phyloP scores from a whole-genome alignment of 2,888 invertebrate genomes.

The Volucella zonaria region DNA sequence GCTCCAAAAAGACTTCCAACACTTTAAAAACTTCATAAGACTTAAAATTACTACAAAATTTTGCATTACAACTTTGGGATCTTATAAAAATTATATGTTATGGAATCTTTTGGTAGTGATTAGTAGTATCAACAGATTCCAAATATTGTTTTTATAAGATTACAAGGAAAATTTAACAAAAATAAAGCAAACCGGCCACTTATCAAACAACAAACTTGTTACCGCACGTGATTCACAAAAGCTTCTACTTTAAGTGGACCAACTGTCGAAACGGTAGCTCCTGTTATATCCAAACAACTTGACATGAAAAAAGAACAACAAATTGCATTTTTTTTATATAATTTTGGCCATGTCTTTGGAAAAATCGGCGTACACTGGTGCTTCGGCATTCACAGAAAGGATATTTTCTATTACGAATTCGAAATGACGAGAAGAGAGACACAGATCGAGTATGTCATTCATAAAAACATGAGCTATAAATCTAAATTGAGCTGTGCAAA shows the following conservation, averaged over 20 bases:
- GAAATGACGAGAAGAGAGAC: constrained; percentile 19
- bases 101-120: too few species aligned
- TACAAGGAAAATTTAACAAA: not conserved
- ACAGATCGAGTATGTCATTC: not conserved
- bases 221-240: not conserved
- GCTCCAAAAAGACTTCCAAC: too few species aligned
- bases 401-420: constrained; percentile 27
- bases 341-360: too few species aligned
- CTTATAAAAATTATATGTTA: too few species aligned
- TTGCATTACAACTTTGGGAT: not conserved
- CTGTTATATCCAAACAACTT: too few species aligned
- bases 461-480: constrained; percentile 1
- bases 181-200: not conserved
- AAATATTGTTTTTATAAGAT: constrained; percentile 2
- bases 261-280: not conserved
- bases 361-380: too few species aligned
- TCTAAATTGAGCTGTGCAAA: constrained; percentile 5
- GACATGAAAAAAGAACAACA: too few species aligned
- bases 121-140: too few species aligned
- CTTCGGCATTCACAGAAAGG: constrained; percentile 25
- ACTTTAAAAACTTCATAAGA: not conserved
- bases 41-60: not conserved
- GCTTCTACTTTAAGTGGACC: not conserved
- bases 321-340: too few species aligned
- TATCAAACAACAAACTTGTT: not conserved